Conservation (phyloP, 2,797 vertebrate species). For the Tangara arthus region DNA sequence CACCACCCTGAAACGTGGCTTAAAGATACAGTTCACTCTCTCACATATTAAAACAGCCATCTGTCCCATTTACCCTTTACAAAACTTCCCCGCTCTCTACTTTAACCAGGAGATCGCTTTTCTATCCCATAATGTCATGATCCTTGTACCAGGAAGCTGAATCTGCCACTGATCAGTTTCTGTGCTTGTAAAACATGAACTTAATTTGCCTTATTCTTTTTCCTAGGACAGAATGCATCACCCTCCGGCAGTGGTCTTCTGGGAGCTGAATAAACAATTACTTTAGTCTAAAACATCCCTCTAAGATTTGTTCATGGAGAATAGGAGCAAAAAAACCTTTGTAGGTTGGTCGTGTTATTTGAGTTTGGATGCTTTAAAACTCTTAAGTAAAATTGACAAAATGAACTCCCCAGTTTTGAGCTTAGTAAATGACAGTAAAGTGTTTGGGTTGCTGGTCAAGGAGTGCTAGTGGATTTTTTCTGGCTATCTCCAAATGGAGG, state of each 20-base stretch:
- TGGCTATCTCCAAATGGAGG: background rate
- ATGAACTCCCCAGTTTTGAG: background rate
- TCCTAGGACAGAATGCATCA: background rate
- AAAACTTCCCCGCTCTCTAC: background rate
- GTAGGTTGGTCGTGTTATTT: rapidly evolving
- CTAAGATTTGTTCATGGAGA: background rate
- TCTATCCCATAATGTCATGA: background rate
- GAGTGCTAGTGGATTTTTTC: background rate
- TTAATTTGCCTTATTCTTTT: background rate
- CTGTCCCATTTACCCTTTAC: background rate
- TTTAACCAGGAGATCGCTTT: background rate
- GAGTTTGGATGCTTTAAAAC: background rate
- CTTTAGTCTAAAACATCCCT: background rate
- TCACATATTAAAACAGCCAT: background rate
- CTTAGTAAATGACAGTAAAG: background rate
- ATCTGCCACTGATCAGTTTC: background rate
- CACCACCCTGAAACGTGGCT: background rate
- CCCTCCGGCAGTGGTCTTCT: background rate
- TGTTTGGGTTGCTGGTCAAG: rapidly evolving
- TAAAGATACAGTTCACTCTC: background rate
- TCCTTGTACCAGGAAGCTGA: background rate
- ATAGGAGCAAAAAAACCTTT: background rate
- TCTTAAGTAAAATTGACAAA: background rate
- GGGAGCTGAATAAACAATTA: background rate
- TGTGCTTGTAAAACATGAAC: background rate